These are phyloP conservation scores for Pheosia gnoma DNA, from an alignment of 2,888 invertebrate species.

Conservation along the genomic window DNA sequence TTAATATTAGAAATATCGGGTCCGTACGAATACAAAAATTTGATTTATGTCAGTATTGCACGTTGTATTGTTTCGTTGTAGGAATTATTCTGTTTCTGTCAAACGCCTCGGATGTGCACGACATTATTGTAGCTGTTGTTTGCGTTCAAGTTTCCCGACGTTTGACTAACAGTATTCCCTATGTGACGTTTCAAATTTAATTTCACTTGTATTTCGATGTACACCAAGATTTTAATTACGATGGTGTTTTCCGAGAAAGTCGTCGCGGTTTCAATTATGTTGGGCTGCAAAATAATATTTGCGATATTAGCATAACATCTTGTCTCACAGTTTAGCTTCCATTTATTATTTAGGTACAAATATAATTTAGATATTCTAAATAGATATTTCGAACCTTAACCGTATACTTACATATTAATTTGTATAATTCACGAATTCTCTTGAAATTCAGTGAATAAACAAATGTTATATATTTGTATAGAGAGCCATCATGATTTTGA, in stretches of 20 bases:
- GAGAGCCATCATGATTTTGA: too few relatives aligned
- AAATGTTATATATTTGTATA: too few relatives aligned
- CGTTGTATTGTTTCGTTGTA: slow-evolving; percentile 67
- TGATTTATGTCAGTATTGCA: slow-evolving; percentile 69
- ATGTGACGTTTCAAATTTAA: slow-evolving; percentile 29
- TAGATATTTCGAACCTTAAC: slow-evolving; percentile 9
- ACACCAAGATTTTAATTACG: slow-evolving; percentile 28
- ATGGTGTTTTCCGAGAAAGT: slow-evolving; percentile 21
- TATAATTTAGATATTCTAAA: slow-evolving; percentile 21
- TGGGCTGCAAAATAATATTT: slow-evolving; percentile 36
- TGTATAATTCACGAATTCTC: too few relatives aligned
- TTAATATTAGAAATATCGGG: slow-evolving; percentile 62
- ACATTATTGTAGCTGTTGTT: slow-evolving; percentile 47
- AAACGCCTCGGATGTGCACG: slow-evolving; percentile 59
- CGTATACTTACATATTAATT: background rate
- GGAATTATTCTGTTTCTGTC: slow-evolving; percentile 67
- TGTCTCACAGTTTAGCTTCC: slow-evolving; percentile 8
- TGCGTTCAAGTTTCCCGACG: slow-evolving; percentile 51
- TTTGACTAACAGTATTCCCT: slow-evolving; percentile 20
- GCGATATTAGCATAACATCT: slow-evolving; percentile 35
- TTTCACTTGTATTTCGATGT: slow-evolving; percentile 23
- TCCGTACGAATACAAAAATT: slow-evolving; percentile 59
- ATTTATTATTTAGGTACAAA: slow-evolving; percentile 19
- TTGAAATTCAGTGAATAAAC: too few relatives aligned
- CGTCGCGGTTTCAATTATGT: slow-evolving; percentile 32